A percentile compares a stretch with the other conserved stretches of the same genome.
Evolutionary conservation across 2,797 vertebrate species (phyloP).

Genomic region (Clamator glandarius): DNA sequence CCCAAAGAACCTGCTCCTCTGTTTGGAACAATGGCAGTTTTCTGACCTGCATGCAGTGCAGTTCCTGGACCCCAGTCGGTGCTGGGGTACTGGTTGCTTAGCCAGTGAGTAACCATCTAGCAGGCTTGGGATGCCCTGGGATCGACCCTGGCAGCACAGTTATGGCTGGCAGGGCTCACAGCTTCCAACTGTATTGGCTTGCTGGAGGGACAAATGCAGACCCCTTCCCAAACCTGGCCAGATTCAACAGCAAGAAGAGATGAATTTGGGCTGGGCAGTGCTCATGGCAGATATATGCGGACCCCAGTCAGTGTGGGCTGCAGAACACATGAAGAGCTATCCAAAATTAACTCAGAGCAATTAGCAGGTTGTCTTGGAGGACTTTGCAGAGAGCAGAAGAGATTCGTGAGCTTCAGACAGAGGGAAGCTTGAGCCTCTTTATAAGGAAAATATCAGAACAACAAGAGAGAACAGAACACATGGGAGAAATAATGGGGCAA

Average conservation of each 20-base stretch:
- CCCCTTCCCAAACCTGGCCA: background rate
- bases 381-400: background rate
- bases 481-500: background rate
- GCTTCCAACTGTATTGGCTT: background rate
- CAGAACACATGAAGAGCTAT: background rate
- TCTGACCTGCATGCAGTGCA: background rate
- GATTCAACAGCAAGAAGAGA: background rate
- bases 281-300: background rate
- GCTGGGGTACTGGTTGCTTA: background rate
- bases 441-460: background rate
- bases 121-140: background rate
- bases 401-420: background rate
- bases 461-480: rapidly evolving
- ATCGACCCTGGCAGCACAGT: background rate
- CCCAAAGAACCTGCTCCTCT: background rate
- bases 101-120: background rate
- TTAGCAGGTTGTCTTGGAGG: background rate
- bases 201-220: background rate
- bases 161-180: background rate
- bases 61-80: background rate
- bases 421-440: background rate
- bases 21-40: background rate
- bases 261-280: background rate
- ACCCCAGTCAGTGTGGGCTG: background rate
- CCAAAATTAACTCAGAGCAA: background rate